These are phyloP conservation scores for Dunckerocampus dactyliophorus DNA, from an alignment of 2,113 vertebrate genomes.

Conservation along the genomic window DNA sequence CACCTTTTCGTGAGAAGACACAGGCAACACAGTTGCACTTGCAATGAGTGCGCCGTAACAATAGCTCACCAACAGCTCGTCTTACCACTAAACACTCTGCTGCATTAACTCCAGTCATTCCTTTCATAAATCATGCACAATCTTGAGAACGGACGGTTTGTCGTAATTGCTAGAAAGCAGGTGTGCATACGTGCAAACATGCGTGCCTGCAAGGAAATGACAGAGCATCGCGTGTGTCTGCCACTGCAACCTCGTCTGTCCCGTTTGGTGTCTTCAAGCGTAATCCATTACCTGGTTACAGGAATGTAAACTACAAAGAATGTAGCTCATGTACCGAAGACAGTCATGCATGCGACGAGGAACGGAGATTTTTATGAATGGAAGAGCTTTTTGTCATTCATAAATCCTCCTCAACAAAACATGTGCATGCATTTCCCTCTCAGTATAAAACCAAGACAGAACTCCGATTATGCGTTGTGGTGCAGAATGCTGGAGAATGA, in stretches of 20 bases:
- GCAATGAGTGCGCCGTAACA: constrained; percentile 56
- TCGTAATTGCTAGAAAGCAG: neutral
- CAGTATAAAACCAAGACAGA: no score
- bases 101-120: constrained; percentile 5
- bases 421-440: neutral
- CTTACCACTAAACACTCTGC: constrained; percentile 49
- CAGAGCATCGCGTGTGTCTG: constrained; percentile 50
- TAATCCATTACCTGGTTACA: constrained; percentile 59
- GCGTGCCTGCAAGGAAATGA: constrained; percentile 40
- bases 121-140: constrained; percentile 9
- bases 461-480: no score
- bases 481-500: no score
- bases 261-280: constrained; percentile 63
- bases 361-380: constrained; percentile 65
- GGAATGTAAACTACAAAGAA: constrained; percentile 71
- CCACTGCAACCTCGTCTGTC: constrained; percentile 58
- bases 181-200: constrained; percentile 33
- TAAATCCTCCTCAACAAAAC: constrained; percentile 52
- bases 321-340: constrained; percentile 23
- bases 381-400: constrained; percentile 61
- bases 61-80: constrained; percentile 60
- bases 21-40: constrained; percentile 51
- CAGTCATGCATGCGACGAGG: constrained; percentile 14
- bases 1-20: constrained; percentile 67
- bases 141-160: constrained; percentile 1